phyloP scores from a whole-genome alignment of 2,888 invertebrate species.

The Allygus modestus region DNA sequence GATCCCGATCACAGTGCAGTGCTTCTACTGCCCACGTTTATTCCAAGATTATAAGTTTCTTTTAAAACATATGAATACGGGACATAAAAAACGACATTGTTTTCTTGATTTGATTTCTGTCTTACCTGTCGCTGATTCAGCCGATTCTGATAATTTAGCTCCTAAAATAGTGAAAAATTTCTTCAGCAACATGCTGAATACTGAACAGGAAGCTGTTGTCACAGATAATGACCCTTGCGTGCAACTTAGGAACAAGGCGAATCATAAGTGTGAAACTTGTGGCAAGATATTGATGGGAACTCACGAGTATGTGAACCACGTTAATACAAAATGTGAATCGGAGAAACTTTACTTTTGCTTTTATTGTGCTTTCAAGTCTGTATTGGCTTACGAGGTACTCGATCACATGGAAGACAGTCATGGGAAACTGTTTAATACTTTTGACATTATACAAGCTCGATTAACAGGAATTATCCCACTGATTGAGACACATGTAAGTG shows the following conservation, averaged over 20 bases:
- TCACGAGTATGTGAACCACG: slow-evolving; percentile 40
- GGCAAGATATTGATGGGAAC: neutral
- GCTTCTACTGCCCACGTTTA: slow-evolving; percentile 31
- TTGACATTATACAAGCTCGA: slow-evolving; percentile 32
- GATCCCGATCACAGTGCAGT: neutral
- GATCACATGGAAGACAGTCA: slow-evolving; percentile 45
- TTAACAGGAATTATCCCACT: slow-evolving; percentile 37
- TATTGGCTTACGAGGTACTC: slow-evolving; percentile 22
- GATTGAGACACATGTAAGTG: neutral
- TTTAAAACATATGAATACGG: neutral
- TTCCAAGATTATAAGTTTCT: neutral
- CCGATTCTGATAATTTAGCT: neutral
- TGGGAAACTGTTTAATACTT: slow-evolving; percentile 35
- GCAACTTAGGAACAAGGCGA: slow-evolving; percentile 6
- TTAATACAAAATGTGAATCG: slow-evolving; percentile 41
- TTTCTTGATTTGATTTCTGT: slow-evolving; percentile 15
- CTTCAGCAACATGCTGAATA: slow-evolving; percentile 17
- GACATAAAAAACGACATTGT: slow-evolving; percentile 30
- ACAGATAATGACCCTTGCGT: neutral
- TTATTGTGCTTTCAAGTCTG: slow-evolving; percentile 28
- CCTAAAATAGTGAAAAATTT: slow-evolving; percentile 30
- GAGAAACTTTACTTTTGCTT: slow-evolving; percentile 38
- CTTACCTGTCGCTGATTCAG: neutral
- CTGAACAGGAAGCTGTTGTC: slow-evolving; percentile 15
- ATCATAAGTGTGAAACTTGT: slow-evolving; percentile 22